phyloP scores from a whole-genome alignment of 2,113 vertebrate species.

The Myxocyprinus asiaticus region DNA sequence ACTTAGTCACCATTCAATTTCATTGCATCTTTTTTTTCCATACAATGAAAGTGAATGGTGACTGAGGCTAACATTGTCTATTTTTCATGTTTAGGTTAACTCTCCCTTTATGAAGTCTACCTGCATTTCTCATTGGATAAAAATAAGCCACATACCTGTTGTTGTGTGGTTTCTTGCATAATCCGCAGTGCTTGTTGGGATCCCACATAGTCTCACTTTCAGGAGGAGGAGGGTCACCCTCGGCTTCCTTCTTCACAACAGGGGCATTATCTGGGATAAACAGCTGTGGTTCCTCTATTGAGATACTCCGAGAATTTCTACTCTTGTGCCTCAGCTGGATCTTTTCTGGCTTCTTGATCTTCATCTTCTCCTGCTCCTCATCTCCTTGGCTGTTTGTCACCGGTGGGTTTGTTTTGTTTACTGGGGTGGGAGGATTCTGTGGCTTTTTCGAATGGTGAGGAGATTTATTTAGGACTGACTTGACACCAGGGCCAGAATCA shows the following conservation, averaged over 20 bases:
- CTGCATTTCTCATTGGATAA: too few relatives aligned
- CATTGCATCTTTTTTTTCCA: too few relatives aligned
- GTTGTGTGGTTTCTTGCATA: slow-evolving; percentile 93
- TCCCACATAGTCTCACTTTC: slow-evolving; percentile 85
- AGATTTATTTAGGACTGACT: slow-evolving; percentile 55
- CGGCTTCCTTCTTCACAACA: slow-evolving; percentile 83
- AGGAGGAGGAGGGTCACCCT: slow-evolving; percentile 72
- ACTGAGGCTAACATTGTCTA: too few relatives aligned
- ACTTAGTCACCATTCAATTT: too few relatives aligned
- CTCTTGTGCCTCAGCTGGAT: slow-evolving; percentile 84
- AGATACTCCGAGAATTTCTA: slow-evolving; percentile 84
- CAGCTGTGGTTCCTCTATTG: slow-evolving; percentile 92
- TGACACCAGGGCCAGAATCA: slow-evolving; percentile 54
- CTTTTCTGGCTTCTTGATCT: slow-evolving; percentile 85
- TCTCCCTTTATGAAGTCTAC: too few relatives aligned
- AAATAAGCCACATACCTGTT: slow-evolving; percentile 78
- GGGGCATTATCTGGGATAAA: slow-evolving; percentile 98
- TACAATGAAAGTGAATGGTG: too few relatives aligned
- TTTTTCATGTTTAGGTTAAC: too few relatives aligned
- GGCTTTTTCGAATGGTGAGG: slow-evolving; percentile 61
- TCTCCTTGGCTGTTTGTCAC: slow-evolving; percentile 77
- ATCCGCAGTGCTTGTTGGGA: slow-evolving; percentile 91
- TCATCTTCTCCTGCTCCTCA: slow-evolving; percentile 79
- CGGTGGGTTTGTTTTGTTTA: slow-evolving; percentile 36
- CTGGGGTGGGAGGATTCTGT: slow-evolving; percentile 7